phyloP scores from a whole-genome alignment of 2,888 invertebrate genomes.

The Sialis fuliginosa region DNA sequence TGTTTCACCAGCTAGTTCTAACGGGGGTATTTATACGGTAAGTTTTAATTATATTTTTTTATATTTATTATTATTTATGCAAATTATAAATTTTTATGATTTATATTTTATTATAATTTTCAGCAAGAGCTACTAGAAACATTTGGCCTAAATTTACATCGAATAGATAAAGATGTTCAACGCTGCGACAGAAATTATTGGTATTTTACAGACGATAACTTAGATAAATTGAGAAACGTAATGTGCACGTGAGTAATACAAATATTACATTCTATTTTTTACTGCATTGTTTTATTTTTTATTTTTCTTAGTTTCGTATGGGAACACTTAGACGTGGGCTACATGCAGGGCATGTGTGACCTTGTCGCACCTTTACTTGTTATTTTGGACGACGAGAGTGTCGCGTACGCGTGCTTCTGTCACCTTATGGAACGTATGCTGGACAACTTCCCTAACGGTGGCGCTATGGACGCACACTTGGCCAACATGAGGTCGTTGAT shows the following conservation, averaged over 20 bases:
- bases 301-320: constrained; percentile 71
- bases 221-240: constrained; percentile 82
- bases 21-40: constrained; percentile 77
- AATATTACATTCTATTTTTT: not conserved
- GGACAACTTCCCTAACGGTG: constrained; percentile 81
- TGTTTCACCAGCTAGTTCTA: constrained; percentile 77
- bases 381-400: constrained; percentile 79
- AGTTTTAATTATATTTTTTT: constrained; percentile 24
- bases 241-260: constrained; percentile 74
- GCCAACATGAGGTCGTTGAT: constrained; percentile 85
- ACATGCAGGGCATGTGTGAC: constrained; percentile 98
- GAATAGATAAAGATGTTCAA: constrained; percentile 94
- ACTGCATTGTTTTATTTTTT: not conserved
- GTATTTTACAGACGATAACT: constrained; percentile 77
- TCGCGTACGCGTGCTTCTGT: constrained; percentile 82
- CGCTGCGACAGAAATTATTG: constrained; percentile 88
- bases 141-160: constrained; percentile 76
- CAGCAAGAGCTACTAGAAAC: constrained; percentile 70
- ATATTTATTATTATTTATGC: too few relatives aligned
- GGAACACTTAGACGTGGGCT: constrained; percentile 86
- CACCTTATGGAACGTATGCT: constrained; percentile 80
- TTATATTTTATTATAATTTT: constrained; percentile 14
- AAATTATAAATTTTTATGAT: too few relatives aligned
- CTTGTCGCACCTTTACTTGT: constrained; percentile 83
- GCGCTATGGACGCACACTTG: constrained; percentile 91